Percentiles rank a stretch among this genome's conserved stretches.
phyloP scores from a whole-genome alignment of 1,140 invertebrate species.

The fruit fly (Drosophila melanogaster) region Release_6_plus_ISO1_MT NT_033779.5:10835501-10836000 shows the following conservation, averaged over 20 bases:
- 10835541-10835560: constrained; percentile 38
- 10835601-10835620: constrained; percentile 47
- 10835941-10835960: constrained; percentile 7
- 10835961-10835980: not conserved
- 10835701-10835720: constrained; percentile 42
- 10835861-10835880: constrained; percentile 7
- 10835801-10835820: constrained; percentile 15
- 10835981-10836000: not conserved
- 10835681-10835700: constrained; percentile 52
- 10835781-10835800: constrained; percentile 70
- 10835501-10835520: not conserved
- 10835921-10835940: not conserved
- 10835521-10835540: constrained; percentile 54
- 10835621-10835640: constrained; percentile 28
- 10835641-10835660: constrained; percentile 2
- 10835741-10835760: constrained; percentile 58
- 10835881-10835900: constrained; percentile 15
- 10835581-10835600: constrained; percentile 44
- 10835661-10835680: constrained; percentile 25
- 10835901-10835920: constrained; percentile 1
- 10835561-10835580: constrained; percentile 42
- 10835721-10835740: constrained; percentile 56
- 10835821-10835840: constrained; percentile 11
- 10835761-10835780: constrained; percentile 60
- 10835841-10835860: constrained; percentile 10